Evolutionary conservation across 30 jellyfish, hydroid and myxozoan species (phyloP).

Genomic region (Catostylus mosaicus): DNA sequence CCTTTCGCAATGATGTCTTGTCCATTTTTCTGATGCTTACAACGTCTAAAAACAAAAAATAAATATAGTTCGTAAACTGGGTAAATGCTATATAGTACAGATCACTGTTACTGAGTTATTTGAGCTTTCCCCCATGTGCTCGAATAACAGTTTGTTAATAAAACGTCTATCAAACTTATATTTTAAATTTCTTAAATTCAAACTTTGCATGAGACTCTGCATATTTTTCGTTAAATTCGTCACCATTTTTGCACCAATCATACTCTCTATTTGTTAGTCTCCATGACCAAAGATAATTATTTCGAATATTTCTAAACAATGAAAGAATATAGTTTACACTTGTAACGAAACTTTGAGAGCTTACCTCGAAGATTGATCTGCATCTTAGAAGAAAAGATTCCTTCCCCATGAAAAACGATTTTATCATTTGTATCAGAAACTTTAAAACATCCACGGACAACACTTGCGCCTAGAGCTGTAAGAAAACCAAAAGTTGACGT

Average conservation of each 20-base stretch:
- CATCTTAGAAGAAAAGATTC: neutral
- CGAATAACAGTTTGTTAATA: neutral
- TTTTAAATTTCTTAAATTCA: neutral
- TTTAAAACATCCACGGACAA: neutral
- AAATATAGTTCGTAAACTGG: neutral
- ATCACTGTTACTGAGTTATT: neutral
- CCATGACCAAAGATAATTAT: too few relatives aligned
- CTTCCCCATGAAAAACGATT: neutral
- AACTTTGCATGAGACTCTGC: neutral
- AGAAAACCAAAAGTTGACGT: neutral
- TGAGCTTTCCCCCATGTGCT: neutral
- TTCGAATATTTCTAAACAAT: too few relatives aligned
- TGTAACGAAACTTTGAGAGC: too few relatives aligned
- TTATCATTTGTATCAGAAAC: neutral
- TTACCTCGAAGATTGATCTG: neutral
- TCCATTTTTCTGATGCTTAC: slow-evolving; percentile 7
- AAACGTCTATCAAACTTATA: too few relatives aligned
- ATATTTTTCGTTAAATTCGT: neutral
- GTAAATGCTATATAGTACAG: neutral
- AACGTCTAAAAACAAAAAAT: slow-evolving; percentile 5
- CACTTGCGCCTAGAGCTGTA: neutral
- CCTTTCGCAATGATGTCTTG: neutral
- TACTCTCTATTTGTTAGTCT: too few relatives aligned
- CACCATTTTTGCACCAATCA: neutral
- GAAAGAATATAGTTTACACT: neutral